phyloP scores from a whole-genome alignment of 2,113 vertebrate genomes.

The Brachypodius melanocephalos region DNA sequence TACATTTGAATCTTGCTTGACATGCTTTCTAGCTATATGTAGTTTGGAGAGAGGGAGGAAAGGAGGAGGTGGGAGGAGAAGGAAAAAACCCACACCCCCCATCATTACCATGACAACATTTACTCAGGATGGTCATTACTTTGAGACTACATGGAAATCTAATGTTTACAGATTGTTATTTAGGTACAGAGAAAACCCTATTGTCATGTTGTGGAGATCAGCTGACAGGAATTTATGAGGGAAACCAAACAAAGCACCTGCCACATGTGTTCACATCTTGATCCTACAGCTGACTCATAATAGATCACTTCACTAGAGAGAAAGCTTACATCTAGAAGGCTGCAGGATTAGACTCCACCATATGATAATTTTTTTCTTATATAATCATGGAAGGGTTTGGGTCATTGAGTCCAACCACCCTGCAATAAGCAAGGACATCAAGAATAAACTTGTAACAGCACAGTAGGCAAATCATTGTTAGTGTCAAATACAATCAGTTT shows the following conservation, averaged over 20 bases:
- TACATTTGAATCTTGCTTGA: conserved; percentile 93
- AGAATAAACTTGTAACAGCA: background rate
- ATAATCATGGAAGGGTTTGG: background rate
- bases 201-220: background rate
- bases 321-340: background rate
- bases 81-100: fast-evolving
- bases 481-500: background rate
- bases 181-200: background rate
- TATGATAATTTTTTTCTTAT: background rate
- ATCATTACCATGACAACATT: background rate
- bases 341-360: background rate
- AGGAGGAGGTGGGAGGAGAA: background rate
- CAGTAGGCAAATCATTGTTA: background rate
- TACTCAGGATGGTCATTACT: background rate
- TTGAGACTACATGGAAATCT: background rate
- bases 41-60: background rate
- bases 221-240: background rate
- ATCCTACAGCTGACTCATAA: background rate
- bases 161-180: background rate
- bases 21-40: conserved; percentile 86
- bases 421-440: background rate
- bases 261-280: background rate
- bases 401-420: background rate
- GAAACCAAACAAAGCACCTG: background rate
- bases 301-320: background rate